phyloP scores from a whole-genome alignment of 2,888 invertebrate species.

The Plebejus melissa region DNA sequence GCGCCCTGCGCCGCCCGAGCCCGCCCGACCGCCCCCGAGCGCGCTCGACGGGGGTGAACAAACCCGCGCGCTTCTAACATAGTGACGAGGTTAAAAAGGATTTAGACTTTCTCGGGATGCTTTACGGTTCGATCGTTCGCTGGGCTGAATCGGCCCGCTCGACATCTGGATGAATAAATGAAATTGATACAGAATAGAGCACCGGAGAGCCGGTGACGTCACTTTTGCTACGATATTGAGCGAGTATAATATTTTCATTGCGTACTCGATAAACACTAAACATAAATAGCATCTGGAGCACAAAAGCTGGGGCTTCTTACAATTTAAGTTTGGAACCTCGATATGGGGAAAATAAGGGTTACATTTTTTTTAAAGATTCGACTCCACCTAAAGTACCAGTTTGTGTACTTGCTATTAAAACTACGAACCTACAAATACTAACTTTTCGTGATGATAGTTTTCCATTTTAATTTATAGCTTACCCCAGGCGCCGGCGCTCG shows the following conservation, averaged over 20 bases:
- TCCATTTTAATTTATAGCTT: conserved; percentile 17
- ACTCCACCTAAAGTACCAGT: not conserved
- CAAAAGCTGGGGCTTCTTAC: not conserved
- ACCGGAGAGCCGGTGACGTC: conserved; percentile 28
- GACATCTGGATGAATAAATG: conserved; percentile 35
- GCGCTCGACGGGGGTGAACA: conserved; percentile 72
- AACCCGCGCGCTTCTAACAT: conserved; percentile 75
- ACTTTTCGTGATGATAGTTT: conserved; percentile 3
- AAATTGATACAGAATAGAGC: conserved; percentile 11
- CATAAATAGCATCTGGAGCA: conserved; percentile 9
- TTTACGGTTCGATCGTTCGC: conserved; percentile 66
- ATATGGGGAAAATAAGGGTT: not conserved
- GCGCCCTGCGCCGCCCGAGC: conserved; percentile 71
- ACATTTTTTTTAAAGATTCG: not conserved
- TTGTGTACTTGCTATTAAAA: not conserved
- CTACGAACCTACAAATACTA: not conserved
- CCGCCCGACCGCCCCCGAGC: conserved; percentile 60
- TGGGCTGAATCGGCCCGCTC: conserved; percentile 49
- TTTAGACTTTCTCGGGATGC: conserved; percentile 70
- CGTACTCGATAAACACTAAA: not conserved
- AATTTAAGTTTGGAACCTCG: not conserved
- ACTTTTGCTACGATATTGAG: conserved; percentile 25
- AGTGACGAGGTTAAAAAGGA: conserved; percentile 74
- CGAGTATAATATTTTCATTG: conserved; percentile 18
- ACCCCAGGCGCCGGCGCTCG: not conserved